Evolutionary conservation across 2,888 invertebrate species (phyloP), one percentile per base, ranked within the genome.

Genomic region (Allolobophora icterica): DNA sequence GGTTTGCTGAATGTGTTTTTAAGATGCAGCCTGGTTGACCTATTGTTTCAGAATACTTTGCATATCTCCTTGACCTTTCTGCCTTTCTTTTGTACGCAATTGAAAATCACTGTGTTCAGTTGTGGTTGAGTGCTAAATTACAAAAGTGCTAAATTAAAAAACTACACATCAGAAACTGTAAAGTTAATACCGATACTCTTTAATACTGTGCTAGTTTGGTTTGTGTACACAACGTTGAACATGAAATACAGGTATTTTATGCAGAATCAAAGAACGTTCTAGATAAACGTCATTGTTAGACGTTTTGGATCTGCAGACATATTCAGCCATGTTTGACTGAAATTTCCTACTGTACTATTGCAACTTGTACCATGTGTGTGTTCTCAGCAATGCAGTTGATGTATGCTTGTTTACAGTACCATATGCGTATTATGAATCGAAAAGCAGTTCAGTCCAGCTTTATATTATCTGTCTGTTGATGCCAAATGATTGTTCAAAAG

Each of bases 401-500:
- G 71, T 71, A n/a, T n/a, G 71, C 30, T 71, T 71, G 71, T 71
- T 71, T 71, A 71, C n/a, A 71, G 30, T 71, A n/a, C 71, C 30
- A 6, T 71, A n/a, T 71, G 52, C 8, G 8, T 71, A 71, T 71
- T n/a, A 71, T 71, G 71, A 71, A 71, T 30, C 71, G n/a, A 71
- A n/a, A 71, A 52, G 11, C 52, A 52, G 52, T n/a, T 30, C 71
- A n/a, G 71, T 71, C n/a, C 30, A 71, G 71, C 1, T 71, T 71
- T 30, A n/a, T 11, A n/a, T 5, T 71, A 71, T 71, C 30, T 71
- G 71, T n/a, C n/a, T 30, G 11, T 71, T 71, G 30, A n/a, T 71
- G 71, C 71, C 30, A 71, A 71, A 71, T n/a, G 71, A 71, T 71
- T 71, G 71, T 71, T 30, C 71, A 71, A 71, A 71, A 71, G n/a